Percentiles rank a stretch among this genome's conserved stretches.
Evolutionary conservation across 2,113 vertebrate species (phyloP).

Genomic region (Strigops habroptila): DNA sequence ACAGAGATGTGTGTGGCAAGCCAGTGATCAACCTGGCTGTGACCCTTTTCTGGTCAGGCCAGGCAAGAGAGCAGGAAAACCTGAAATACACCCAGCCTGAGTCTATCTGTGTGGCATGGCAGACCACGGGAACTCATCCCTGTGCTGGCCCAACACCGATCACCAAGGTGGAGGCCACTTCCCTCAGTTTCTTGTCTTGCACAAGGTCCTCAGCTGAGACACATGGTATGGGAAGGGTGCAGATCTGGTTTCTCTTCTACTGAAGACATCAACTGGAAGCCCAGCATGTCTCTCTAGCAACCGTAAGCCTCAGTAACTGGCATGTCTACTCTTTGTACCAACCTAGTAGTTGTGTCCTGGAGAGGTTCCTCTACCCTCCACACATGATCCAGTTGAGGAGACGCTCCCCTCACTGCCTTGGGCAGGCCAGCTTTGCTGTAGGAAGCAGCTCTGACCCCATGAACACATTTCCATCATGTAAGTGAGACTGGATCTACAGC

Average conservation of each 20-base stretch:
- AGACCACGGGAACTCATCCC: not conserved
- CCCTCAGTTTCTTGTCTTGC: not conserved
- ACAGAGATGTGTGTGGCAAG: accelerated
- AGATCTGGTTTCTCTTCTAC: not conserved
- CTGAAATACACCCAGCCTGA: not conserved
- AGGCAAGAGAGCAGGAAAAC: not conserved
- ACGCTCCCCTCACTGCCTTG: not conserved
- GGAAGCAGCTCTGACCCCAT: not conserved
- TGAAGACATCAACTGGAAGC: not conserved
- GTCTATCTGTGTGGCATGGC: not conserved
- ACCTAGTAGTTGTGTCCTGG: not conserved
- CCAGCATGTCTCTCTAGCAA: not conserved
- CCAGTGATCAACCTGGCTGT: not conserved
- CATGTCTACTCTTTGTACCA: not conserved
- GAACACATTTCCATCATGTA: not conserved
- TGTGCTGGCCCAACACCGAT: not conserved
- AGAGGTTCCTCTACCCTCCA: not conserved
- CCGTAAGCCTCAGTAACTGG: not conserved
- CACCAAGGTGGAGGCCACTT: not conserved
- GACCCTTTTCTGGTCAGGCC: not conserved
- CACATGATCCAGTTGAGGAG: not conserved
- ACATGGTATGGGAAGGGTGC: not conserved
- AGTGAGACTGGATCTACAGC: not conserved
- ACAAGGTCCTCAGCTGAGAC: not conserved
- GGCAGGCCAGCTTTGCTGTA: not conserved